These are phyloP conservation scores for Micrasema minimum DNA, from an alignment of 1,140 invertebrate genomes.

Conservation along the genomic window DNA sequence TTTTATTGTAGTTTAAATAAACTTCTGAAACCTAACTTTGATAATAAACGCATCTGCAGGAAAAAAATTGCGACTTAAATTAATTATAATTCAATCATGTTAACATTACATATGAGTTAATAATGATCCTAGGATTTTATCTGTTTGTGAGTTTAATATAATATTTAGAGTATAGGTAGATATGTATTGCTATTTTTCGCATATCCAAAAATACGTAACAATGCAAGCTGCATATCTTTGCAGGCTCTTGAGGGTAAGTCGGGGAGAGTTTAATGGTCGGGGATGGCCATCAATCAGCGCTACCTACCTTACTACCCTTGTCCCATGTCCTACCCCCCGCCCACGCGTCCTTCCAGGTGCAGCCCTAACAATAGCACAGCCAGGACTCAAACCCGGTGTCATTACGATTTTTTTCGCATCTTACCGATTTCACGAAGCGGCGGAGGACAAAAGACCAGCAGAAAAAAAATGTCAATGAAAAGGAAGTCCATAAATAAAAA, in stretches of 20 bases:
- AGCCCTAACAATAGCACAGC: conserved; percentile 34
- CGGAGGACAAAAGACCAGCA: conserved; percentile 16
- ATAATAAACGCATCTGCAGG: no score
- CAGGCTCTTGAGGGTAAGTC: background rate
- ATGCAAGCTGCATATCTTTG: no score
- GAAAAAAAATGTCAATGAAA: conserved; percentile 52
- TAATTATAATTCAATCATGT: no score
- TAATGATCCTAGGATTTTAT: no score
- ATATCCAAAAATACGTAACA: no score
- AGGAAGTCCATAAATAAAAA: conserved; percentile 52
- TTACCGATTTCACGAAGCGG: conserved; percentile 50
- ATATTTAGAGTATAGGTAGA: no score
- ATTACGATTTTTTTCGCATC: conserved; percentile 52
- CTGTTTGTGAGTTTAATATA: no score
- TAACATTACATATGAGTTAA: no score
- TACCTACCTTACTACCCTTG: conserved; percentile 18
- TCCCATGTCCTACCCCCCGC: conserved; percentile 52
- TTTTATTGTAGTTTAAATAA: no score
- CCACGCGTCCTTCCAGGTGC: conserved; percentile 51
- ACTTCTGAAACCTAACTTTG: no score
- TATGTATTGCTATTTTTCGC: no score
- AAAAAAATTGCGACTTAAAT: no score
- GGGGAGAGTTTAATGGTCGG: conserved; percentile 39
- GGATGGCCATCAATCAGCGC: conserved; percentile 50
- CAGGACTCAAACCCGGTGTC: conserved; percentile 36